phyloP scores from a whole-genome alignment of 2,113 vertebrate genomes.

The Pseudopodoces humilis region DNA sequence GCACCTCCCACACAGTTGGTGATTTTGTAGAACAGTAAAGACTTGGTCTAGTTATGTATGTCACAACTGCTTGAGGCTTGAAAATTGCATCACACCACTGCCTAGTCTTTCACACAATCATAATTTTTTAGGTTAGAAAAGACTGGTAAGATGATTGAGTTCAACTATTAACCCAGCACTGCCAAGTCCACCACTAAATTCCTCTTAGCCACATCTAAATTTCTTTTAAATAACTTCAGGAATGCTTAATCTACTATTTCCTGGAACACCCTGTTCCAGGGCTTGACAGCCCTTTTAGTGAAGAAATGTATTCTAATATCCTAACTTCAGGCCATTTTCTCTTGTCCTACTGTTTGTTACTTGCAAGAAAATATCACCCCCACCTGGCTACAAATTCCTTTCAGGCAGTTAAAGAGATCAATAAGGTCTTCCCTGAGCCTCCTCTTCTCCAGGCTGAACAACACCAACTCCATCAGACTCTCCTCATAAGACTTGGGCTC shows the following conservation, averaged over 20 bases:
- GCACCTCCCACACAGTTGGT: fast-evolving
- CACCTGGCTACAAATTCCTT: background rate
- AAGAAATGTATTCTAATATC: background rate
- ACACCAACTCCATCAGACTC: background rate
- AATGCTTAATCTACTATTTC: background rate
- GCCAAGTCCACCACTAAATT: background rate
- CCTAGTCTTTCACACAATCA: background rate
- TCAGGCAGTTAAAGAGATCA: background rate
- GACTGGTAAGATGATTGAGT: background rate
- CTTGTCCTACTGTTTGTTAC: background rate
- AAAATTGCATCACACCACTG: background rate
- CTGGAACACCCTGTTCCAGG: background rate
- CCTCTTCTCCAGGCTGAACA: background rate
- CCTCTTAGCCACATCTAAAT: background rate
- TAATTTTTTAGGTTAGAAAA: background rate
- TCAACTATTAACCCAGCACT: background rate
- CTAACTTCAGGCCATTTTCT: background rate
- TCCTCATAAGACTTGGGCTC: background rate
- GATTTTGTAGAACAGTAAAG: background rate
- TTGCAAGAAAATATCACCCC: background rate
- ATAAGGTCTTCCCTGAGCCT: background rate
- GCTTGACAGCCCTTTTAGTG: background rate
- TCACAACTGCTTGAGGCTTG: background rate
- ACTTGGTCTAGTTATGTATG: background rate
- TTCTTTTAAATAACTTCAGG: background rate